Percentiles rank a stretch among this genome's conserved stretches.
Evolutionary conservation across 2,113 vertebrate species (phyloP).

Genomic region (Sylvicapra grimmia): DNA sequence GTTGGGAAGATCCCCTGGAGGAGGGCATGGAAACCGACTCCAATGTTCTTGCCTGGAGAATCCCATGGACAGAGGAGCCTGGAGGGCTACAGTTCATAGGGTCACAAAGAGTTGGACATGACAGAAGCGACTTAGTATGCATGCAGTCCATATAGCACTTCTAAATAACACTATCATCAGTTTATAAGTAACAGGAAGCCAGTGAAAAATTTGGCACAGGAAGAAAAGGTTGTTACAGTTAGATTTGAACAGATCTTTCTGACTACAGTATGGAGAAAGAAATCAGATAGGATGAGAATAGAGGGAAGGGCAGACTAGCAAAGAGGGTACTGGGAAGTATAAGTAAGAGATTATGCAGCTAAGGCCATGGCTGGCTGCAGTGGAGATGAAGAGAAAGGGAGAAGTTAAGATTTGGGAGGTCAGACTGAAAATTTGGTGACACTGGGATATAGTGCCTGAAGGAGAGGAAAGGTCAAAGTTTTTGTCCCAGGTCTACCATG

Average conservation of each 20-base stretch:
- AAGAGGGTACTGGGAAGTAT: neutral
- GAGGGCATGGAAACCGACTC: neutral
- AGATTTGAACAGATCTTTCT: slow-evolving; percentile 4
- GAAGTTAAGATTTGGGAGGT: neutral
- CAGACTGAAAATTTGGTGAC: neutral
- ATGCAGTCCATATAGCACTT: neutral
- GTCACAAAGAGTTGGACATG: neutral
- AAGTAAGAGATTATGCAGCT: neutral
- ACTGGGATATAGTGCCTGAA: neutral
- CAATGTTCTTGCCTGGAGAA: neutral
- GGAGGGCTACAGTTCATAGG: neutral
- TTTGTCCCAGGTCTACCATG: neutral
- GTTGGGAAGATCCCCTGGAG: neutral
- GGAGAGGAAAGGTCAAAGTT: neutral
- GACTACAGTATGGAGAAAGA: neutral
- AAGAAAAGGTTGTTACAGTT: neutral
- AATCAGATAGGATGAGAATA: neutral
- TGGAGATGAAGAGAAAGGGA: neutral
- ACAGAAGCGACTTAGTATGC: neutral
- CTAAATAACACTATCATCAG: neutral
- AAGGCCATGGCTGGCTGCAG: neutral
- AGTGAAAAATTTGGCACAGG: neutral
- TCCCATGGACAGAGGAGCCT: neutral
- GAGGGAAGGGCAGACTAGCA: neutral
- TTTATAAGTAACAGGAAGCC: neutral